phyloP scores from a whole-genome alignment of 1,140 invertebrate genomes.

The Dinoponera quadriceps region DNA sequence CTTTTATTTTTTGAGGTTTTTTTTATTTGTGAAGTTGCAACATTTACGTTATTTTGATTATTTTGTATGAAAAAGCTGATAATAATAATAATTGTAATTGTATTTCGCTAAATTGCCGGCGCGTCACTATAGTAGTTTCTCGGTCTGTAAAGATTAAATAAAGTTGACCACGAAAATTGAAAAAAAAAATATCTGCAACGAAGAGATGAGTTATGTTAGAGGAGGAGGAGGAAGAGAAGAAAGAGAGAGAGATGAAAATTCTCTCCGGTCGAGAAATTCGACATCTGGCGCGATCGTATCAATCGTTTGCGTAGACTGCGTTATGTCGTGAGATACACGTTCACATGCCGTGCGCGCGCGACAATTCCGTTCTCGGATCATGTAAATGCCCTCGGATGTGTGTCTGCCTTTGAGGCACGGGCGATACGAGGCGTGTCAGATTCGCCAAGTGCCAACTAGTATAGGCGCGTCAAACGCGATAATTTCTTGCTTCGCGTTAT shows the following conservation, averaged over 20 bases:
- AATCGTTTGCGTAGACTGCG: conserved; percentile 3
- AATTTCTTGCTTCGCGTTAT: conserved; percentile 70
- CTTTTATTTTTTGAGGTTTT: too few relatives aligned
- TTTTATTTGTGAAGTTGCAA: too few relatives aligned
- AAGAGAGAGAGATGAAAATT: conserved; percentile 5
- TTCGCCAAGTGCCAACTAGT: conserved; percentile 52
- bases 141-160: too few relatives aligned
- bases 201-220: too few relatives aligned
- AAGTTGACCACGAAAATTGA: too few relatives aligned
- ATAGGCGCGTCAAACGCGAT: conserved; percentile 65
- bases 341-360: not conserved
- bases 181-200: too few relatives aligned
- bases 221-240: not conserved
- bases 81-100: too few relatives aligned
- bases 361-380: not conserved
- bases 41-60: too few relatives aligned
- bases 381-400: not conserved
- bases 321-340: conserved; percentile 13
- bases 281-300: not conserved
- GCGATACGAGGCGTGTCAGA: conserved; percentile 51
- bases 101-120: too few relatives aligned
- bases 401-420: conserved; percentile 31
- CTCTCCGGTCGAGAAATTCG: conserved; percentile 10
- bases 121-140: too few relatives aligned
- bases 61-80: too few relatives aligned